Conservation (phyloP, 2,113 vertebrate species). For the Melozone crissalis region DNA sequence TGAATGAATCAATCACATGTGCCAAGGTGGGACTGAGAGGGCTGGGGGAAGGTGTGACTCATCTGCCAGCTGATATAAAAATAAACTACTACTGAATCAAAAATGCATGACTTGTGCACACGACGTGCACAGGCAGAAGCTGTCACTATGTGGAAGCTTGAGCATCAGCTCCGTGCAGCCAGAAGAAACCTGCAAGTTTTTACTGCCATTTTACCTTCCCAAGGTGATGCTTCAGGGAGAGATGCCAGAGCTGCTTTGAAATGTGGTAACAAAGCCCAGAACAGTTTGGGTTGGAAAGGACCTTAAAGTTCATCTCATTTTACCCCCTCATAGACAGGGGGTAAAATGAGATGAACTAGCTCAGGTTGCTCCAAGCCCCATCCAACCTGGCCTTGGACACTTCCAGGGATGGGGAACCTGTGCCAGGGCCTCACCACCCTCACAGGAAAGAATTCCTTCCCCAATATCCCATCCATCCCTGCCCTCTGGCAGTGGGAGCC, state of each 20-base stretch:
- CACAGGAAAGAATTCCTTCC: too few species aligned
- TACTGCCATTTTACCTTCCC: neutral
- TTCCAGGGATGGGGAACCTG: too few species aligned
- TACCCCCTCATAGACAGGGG: too few species aligned
- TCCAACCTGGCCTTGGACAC: too few species aligned
- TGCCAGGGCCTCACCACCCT: too few species aligned
- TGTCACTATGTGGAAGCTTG: neutral
- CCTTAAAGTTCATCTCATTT: too few species aligned
- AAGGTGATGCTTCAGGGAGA: neutral
- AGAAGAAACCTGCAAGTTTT: neutral
- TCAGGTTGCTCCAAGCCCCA: too few species aligned
- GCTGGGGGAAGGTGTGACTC: constrained; percentile 15
- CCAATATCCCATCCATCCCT: too few species aligned
- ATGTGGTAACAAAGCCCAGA: neutral
- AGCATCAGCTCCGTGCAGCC: neutral
- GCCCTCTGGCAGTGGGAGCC: neutral
- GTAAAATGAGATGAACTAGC: too few species aligned
- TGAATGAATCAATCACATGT: neutral
- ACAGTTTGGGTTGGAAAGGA: neutral
- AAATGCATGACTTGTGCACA: neutral
- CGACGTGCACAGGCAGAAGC: neutral
- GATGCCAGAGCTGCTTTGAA: neutral
- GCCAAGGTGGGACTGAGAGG: neutral
- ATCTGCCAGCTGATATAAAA: constrained; percentile 31
- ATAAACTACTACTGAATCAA: constrained; percentile 45